Evolutionary conservation across 2,888 invertebrate genomes (phyloP), one percentile per base, ranked within the genome.

Genomic region (Dasysyrphus tricinctus): DNA sequence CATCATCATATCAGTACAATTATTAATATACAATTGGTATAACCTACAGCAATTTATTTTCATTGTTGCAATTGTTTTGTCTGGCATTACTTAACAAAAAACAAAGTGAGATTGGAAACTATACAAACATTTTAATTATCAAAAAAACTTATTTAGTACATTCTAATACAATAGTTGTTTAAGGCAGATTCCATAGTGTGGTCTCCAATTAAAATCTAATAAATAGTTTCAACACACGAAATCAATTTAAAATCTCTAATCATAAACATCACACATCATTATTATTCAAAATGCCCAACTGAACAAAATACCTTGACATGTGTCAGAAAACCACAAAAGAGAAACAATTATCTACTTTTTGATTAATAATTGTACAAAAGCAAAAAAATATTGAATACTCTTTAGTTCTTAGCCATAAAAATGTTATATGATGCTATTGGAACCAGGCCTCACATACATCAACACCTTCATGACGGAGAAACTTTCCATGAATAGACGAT

Each of bases 301-400:
- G n/a, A 14, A 24, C 7, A 14, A 42, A 29, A 29, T 29, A 11
- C n/a, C 44, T 63, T 63, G 42, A 63, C 29, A n/a, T 44, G 63
- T 44, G 63, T 63, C 44, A 44, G 19, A 63, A 63, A 42, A 61
- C 24, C 42, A 61, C 42, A 63, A 29, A 0, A 39, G 6, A 39
- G 8, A 24, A 34, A 61, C 4, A 61, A 11, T 19, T 24, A 9
- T 4, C 9, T n/a, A n/a, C n/a, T n/a, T 11, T 49, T 51, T 12
- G 51, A 24, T 51, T 24, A 51, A 12, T 51, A 19, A 16, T 11
- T 11, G 11, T 11, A 37, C 24, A 24, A 24, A 24, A n/a, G n/a
- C n/a, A n/a, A 24, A 24, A 37, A 59, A 34, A 12, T 59, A 37
- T 34, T 57, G 9, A 59, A 59, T 24, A 24, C 24, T 24, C 3